phyloP scores from a whole-genome alignment of 2,797 vertebrate genomes.

The Sylvilagus floridanus region DNA sequence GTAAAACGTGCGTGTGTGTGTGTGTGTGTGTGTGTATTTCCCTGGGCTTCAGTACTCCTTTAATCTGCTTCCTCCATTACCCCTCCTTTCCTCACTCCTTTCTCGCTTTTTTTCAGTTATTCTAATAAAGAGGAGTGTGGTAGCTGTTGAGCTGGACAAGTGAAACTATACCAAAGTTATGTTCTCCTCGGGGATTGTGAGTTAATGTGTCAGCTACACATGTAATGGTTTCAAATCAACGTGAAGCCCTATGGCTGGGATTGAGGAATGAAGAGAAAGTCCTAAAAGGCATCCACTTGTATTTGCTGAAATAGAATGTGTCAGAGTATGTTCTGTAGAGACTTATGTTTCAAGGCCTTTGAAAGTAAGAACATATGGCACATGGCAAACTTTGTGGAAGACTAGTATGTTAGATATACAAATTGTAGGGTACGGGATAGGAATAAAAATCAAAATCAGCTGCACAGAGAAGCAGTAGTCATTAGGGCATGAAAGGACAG shows the following conservation, averaged over 20 bases:
- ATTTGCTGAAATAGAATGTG: not conserved
- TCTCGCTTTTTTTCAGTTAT: not conserved
- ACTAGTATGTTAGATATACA: not conserved
- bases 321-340: not conserved
- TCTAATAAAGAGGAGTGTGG: not conserved
- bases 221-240: conserved; percentile 12
- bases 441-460: not conserved
- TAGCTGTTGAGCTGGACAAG: not conserved
- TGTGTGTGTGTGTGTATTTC: not conserved
- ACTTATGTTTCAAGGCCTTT: not conserved
- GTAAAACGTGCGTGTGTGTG: not conserved
- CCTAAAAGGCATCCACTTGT: not conserved
- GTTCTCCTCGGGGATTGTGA: not conserved
- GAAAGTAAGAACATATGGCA: not conserved
- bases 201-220: not conserved
- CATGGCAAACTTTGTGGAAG: not conserved
- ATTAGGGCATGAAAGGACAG: not conserved
- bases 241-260: not conserved
- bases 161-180: not conserved
- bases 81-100: not conserved
- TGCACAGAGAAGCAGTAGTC: not conserved
- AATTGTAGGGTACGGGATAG: not conserved
- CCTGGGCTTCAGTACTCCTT: not conserved
- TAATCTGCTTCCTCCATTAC: no score
- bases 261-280: not conserved